Conservation (phyloP, 2,113 vertebrate genomes). For the Hypocryptadius cinnamomeus region DNA sequence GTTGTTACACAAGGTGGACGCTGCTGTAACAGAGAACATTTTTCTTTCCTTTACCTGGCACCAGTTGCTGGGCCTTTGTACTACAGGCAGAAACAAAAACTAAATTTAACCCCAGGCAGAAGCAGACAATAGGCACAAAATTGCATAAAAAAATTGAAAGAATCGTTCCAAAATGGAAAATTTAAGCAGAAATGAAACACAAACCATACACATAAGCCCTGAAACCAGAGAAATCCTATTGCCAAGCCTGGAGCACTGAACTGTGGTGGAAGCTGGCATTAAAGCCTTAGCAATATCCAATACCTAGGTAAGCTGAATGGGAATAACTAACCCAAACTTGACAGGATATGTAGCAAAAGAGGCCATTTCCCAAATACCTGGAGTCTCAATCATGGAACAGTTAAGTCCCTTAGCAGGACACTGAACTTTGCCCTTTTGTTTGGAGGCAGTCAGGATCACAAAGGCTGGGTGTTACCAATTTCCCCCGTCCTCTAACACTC, state of each 20-base stretch:
- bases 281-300: not conserved
- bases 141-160: not conserved
- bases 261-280: not conserved
- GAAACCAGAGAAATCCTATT: not conserved
- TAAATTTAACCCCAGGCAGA: not conserved
- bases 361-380: not conserved
- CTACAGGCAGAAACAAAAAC: not conserved
- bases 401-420: not conserved
- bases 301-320: not conserved
- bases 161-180: not conserved
- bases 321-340: not conserved
- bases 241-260: not conserved
- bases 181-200: not conserved
- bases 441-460: not conserved
- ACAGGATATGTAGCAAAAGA: not conserved
- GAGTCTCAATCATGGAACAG: not conserved
- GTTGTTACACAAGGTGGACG: not conserved
- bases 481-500: not conserved
- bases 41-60: not conserved
- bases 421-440: not conserved
- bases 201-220: not conserved
- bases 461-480: not conserved
- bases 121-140: not conserved
- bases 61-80: not conserved
- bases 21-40: not conserved